A percentile compares a stretch with the other conserved stretches of the same genome.
Conservation (phyloP, 2,797 vertebrate species). For the Tragelaphus oryx region DNA sequence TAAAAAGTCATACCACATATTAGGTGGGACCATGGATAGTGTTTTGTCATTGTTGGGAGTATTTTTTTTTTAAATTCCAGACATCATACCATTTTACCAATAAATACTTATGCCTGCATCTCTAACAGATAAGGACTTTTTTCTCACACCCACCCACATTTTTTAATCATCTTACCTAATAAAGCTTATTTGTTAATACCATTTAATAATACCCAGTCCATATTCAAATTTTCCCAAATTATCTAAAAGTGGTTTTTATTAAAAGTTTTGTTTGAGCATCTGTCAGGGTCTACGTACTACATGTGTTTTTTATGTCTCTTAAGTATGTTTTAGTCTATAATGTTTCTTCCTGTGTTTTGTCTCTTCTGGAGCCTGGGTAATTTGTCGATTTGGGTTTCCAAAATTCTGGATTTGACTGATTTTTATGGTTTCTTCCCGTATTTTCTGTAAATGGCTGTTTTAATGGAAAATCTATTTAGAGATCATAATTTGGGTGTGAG, state of each 20-base stretch:
- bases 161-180: not conserved
- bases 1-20: not conserved
- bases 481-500: not conserved
- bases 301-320: not conserved
- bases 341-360: not conserved
- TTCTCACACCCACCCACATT: not conserved
- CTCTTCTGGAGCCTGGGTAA: not conserved
- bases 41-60: not conserved
- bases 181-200: not conserved
- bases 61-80: not conserved
- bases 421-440: not conserved
- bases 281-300: not conserved
- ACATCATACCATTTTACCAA: not conserved
- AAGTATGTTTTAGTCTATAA: not conserved
- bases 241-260: not conserved
- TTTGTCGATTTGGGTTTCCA: not conserved
- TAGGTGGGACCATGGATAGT: not conserved
- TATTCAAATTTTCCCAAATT: not conserved
- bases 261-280: not conserved
- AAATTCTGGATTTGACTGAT: not conserved
- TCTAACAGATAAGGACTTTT: not conserved
- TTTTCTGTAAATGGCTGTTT: constrained; percentile 2
- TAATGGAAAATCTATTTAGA: not conserved
- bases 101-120: not conserved
- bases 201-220: not conserved